Evolutionary conservation across 2,113 vertebrate species (phyloP).

Genomic region (Zeus faber): DNA sequence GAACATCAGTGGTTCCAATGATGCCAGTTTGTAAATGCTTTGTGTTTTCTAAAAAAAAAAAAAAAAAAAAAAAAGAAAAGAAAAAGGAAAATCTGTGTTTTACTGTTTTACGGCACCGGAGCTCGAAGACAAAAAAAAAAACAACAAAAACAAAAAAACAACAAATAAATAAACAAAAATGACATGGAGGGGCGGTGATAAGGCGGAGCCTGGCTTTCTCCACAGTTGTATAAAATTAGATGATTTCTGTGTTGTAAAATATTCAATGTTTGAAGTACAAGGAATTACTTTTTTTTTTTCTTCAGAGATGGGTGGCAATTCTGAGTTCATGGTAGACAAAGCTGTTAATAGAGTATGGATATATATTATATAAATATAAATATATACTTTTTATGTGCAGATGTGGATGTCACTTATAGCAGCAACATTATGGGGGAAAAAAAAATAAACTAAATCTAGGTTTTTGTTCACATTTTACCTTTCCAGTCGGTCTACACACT

Average conservation of each 20-base stretch:
- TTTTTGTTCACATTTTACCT: conserved; percentile 72
- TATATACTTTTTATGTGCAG: conserved; percentile 83
- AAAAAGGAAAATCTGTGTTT: conserved; percentile 59
- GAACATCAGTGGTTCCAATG: conserved; percentile 56
- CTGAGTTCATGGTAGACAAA: conserved; percentile 79
- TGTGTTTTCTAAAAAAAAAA: conserved; percentile 33
- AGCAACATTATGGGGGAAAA: conserved; percentile 73
- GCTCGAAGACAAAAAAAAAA: conserved; percentile 21
- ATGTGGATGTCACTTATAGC: conserved; percentile 80
- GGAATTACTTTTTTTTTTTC: conserved; percentile 48
- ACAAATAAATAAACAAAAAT: conserved; percentile 16
- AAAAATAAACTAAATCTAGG: conserved; percentile 66
- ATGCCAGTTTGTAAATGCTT: conserved; percentile 77
- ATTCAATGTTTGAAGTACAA: conserved; percentile 71
- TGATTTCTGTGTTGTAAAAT: conserved; percentile 77
- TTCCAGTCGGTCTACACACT: conserved; percentile 71
- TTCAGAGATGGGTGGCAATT: conserved; percentile 67
- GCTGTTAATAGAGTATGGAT: conserved; percentile 82
- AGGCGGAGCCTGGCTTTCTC: conserved; percentile 57
- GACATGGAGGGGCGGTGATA: conserved; percentile 35
- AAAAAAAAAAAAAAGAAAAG: conserved; percentile 1
- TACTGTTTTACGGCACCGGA: conserved; percentile 49
- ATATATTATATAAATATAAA: conserved; percentile 84
- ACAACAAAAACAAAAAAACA: conserved; percentile 6
- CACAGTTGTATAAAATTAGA: conserved; percentile 74